Conservation (phyloP, 2,797 vertebrate genomes). For the Corythornis leucogaster region DNA sequence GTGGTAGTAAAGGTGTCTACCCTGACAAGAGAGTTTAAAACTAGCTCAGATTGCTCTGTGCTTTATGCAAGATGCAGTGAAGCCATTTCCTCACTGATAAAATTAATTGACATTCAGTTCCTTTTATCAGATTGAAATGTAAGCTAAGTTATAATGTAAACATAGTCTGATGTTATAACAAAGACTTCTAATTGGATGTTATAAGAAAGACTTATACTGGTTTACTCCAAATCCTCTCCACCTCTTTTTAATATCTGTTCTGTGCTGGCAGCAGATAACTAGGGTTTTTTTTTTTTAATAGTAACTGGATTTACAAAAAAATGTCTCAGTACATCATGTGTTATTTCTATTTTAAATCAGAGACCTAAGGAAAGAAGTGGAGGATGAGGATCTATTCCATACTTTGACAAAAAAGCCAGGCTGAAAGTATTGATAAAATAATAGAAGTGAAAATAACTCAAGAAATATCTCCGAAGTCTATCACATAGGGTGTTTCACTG, state of each 20-base stretch:
- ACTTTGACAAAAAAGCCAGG: background rate
- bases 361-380: background rate
- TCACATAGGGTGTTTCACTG: background rate
- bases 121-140: background rate
- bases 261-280: background rate
- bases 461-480: background rate
- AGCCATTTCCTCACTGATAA: background rate
- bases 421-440: slow-evolving; percentile 27
- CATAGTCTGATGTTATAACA: background rate
- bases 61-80: background rate
- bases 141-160: background rate
- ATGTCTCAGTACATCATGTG: background rate
- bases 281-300: background rate
- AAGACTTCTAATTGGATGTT: background rate
- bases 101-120: background rate
- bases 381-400: background rate
- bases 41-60: background rate
- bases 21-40: background rate
- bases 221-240: background rate
- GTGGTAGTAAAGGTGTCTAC: background rate
- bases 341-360: slow-evolving; percentile 10
- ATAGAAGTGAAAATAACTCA: slow-evolving; percentile 12
- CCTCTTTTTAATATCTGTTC: background rate
- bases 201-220: background rate
- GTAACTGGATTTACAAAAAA: slow-evolving; percentile 13